Conservation (phyloP, 2,797 vertebrate genomes). For the Malacoctenus gilli region DNA sequence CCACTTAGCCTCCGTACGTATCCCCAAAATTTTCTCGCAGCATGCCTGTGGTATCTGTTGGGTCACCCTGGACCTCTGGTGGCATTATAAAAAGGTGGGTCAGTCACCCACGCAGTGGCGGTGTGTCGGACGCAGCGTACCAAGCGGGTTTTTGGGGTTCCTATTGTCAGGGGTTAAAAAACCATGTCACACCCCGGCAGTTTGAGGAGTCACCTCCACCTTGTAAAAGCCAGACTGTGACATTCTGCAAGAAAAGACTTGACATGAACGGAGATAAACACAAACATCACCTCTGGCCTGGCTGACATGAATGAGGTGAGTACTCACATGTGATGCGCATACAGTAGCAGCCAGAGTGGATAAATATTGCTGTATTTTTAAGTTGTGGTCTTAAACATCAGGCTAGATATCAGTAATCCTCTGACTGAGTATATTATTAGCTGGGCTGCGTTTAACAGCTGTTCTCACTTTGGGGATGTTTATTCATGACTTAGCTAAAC, state of each 20-base stretch:
- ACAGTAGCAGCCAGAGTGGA: background rate
- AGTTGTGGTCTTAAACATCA: background rate
- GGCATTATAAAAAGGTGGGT: slow-evolving; percentile 63
- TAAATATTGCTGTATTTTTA: background rate
- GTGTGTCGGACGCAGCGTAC: slow-evolving; percentile 21
- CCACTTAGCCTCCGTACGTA: slow-evolving; percentile 34
- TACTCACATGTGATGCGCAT: background rate
- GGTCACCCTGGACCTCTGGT: slow-evolving; percentile 36
- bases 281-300: slow-evolving; percentile 57
- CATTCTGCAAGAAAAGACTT: slow-evolving; percentile 28
- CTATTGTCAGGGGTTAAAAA: slow-evolving; percentile 63
- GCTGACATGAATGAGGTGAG: slow-evolving; percentile 25
- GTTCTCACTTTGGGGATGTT: no score
- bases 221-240: slow-evolving; percentile 51
- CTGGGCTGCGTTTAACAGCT: background rate
- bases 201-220: slow-evolving; percentile 50
- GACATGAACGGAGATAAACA: slow-evolving; percentile 54
- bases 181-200: slow-evolving; percentile 35
- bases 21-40: slow-evolving; percentile 36
- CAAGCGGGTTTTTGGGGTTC: slow-evolving; percentile 35
- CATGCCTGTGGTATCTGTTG: slow-evolving; percentile 22
- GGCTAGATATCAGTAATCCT: background rate
- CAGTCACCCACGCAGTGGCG: slow-evolving; percentile 20
- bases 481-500: no score
- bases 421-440: background rate